Evolutionary conservation across 2,113 vertebrate species (phyloP), one percentile per base, ranked within the genome.

Genomic region (Vanacampus margaritifer): DNA sequence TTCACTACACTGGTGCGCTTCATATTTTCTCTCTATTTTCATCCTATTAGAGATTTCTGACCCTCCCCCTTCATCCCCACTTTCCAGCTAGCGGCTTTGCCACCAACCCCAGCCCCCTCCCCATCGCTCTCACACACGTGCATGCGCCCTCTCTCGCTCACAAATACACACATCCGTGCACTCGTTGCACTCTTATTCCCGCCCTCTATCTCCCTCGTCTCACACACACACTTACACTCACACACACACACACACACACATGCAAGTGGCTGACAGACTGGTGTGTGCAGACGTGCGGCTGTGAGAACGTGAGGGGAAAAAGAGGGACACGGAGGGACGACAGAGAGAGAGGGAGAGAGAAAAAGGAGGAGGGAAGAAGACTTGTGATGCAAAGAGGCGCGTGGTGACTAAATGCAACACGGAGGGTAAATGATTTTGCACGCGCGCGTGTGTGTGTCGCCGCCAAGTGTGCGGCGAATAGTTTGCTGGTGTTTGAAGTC

Each of bases 11-110:
- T 87, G 84, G 73, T 73, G 80, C 82, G 87, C 87, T 88, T 84
- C 73, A 84, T 87, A 85, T 89, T 85, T 87, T 23, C 82, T 86
- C 79, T 85, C 82, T 67, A 84, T 90, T 89, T 87, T 88, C 83
- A 84, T 86, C 83, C 85, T 89, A 87, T 87, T 91, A 88, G 87
- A 86, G 78, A 77, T 90, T 86, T 86, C 87, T 88, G 88, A 90
- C 89, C 90, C 89, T 86, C 88, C 89, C 89, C 87, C 89, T 85
- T 74, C 75, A 78, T 82, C 82, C 78, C 79, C 75, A 78, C 75
- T 82, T 78, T 84, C 81, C 80, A 62, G 74, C 84, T 79, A 72
- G 82, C 84, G 83, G 81, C 82, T 79, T 81, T 69, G 66, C 84
- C 82, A 69, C 79, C 80, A 74, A 82, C 73, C 60, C 72, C 64